Evolutionary conservation across 2,888 invertebrate genomes (phyloP), one percentile per base, ranked within the genome.

Genomic region (Orchestes rusci): DNA sequence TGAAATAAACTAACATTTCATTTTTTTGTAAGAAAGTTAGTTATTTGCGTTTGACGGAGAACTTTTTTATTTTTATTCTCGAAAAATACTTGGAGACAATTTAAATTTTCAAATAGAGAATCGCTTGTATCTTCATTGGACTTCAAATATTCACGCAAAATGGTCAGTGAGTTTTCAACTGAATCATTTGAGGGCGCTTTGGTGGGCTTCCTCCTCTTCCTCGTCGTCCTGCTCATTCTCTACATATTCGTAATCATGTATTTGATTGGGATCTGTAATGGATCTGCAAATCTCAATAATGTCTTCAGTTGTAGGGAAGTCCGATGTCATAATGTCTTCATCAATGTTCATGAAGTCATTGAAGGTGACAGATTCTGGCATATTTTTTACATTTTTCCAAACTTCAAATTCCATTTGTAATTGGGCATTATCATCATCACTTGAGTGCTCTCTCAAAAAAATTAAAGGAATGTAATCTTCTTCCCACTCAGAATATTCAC

Each of bases 381-480:
- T 42, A 45, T 35, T 31, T 36, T 17, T 37, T 12, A 43, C 7
- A 19, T 37, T 43, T 31, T 18, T 48, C 31, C 39, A 43, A 48
- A 28, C 33, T 43, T 48, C 33, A 37, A 35, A 48, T 33, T 41
- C 36, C 16, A 16, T 32, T 39, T 43, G n/a, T 28, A 50, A 18
- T 27, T 39, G 19, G 13, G 17, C 35, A 27, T 39, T 27, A 18
- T 43, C 43, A 5, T 31, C 31, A 23, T 10, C 10, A 10, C 23
- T 23, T 31, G 12, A 37, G 18, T 17, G 39, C 47, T 51, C 36
- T 27, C 20, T 30, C 31, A 41, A n/a, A 28, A 40, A 48, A 29
- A 44, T 18, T 23, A 51, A 51, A 19, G 47, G 43, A 51, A 51
- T 31, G 38, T 47, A 43, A 44, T 53, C 52, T 31, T 53, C 42